These are phyloP conservation scores for Unio pictorum DNA, from an alignment of 2,888 invertebrate species.

Conservation along the genomic window DNA sequence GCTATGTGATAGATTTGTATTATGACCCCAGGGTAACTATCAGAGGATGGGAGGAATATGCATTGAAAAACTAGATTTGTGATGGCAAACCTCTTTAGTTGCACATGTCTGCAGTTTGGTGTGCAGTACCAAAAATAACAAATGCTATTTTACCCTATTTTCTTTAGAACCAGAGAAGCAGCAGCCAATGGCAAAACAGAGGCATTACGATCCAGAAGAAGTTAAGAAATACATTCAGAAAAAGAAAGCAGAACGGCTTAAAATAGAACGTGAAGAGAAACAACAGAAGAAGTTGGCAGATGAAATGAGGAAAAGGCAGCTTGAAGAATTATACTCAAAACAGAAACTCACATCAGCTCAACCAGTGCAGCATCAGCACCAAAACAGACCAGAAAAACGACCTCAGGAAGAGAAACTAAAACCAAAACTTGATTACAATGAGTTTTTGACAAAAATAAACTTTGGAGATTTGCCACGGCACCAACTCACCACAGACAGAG, in stretches of 20 bases:
- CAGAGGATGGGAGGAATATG: no score
- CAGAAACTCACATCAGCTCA: slow-evolving; percentile 41
- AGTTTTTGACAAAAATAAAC: slow-evolving; percentile 14
- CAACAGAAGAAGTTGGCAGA: slow-evolving; percentile 65
- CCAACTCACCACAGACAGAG: slow-evolving; percentile 16
- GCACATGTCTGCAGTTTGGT: no score
- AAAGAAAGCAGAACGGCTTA: slow-evolving; percentile 74
- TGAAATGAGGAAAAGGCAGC: slow-evolving; percentile 67
- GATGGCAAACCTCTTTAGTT: not conserved
- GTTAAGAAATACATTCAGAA: slow-evolving; percentile 76
- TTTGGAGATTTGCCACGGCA: slow-evolving; percentile 32
- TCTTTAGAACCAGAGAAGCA: slow-evolving; percentile 48
- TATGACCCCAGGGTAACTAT: no score
- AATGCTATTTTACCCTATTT: not conserved
- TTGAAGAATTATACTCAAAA: slow-evolving; percentile 52
- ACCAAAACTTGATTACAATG: slow-evolving; percentile 14
- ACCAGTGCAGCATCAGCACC: no score
- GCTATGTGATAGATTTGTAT: no score
- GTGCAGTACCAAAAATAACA: no score
- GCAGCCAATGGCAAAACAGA: slow-evolving; percentile 52
- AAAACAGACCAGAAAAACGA: slow-evolving; percentile 1
- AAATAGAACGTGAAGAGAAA: slow-evolving; percentile 70
- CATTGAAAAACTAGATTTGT: not conserved
- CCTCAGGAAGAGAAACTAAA: slow-evolving; percentile 4
- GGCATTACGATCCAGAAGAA: slow-evolving; percentile 78